Percentiles rank a stretch among this genome's conserved stretches.
These are phyloP conservation scores for Thamnaconus septentrionalis DNA, from an alignment of 2,113 vertebrate species.

Conservation along the genomic window DNA sequence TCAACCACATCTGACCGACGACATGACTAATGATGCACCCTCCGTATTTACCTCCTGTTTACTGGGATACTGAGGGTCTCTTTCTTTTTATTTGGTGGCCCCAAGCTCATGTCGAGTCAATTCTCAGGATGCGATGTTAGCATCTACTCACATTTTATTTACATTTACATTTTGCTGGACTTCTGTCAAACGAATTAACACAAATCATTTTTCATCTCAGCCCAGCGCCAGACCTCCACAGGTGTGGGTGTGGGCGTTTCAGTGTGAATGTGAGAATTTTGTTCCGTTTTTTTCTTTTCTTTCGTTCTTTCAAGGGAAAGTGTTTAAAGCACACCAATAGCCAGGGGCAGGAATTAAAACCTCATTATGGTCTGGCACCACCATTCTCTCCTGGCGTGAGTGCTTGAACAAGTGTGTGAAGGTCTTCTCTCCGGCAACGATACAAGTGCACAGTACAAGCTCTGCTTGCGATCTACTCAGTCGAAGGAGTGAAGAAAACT, in stretches of 20 bases:
- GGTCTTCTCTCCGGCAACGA: constrained; percentile 5
- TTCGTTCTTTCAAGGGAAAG: constrained; percentile 5
- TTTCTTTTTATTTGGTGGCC: background rate
- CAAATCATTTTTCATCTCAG: constrained; percentile 26
- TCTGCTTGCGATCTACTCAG: background rate
- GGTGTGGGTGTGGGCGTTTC: constrained; percentile 37
- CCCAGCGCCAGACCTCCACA: constrained; percentile 29
- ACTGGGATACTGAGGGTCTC: too few species aligned
- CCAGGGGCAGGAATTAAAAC: constrained; percentile 64
- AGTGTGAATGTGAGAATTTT: constrained; percentile 11
- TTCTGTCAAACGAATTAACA: constrained; percentile 15
- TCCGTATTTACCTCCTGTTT: background rate
- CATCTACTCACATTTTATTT: background rate
- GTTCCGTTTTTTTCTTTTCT: too few species aligned
- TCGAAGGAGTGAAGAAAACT: background rate
- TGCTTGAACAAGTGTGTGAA: constrained; percentile 4
- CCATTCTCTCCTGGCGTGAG: constrained; percentile 4
- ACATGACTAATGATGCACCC: background rate
- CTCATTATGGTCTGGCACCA: constrained; percentile 63
- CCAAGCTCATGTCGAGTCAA: background rate
- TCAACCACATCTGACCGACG: background rate
- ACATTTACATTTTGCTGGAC: constrained; percentile 10
- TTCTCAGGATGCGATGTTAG: background rate
- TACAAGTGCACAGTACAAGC: constrained; percentile 18
- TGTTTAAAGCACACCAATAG: constrained; percentile 47